Evolutionary conservation across 1,140 invertebrate genomes (phyloP), one percentile per base, ranked within the genome.

Genomic region (Drosophila neocordata): DNA sequence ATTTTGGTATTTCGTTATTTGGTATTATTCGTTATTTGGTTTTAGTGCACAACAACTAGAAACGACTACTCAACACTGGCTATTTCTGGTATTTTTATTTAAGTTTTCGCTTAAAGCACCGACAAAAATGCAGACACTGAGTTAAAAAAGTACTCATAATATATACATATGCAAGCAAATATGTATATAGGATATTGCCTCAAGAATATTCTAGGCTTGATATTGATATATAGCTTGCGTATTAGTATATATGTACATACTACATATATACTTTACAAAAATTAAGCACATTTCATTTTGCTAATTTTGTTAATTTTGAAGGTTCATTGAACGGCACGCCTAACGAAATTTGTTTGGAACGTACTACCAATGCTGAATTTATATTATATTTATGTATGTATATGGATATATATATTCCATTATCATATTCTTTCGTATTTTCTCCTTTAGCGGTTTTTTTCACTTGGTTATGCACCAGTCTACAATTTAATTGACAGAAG

Each of bases 401-500:
- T 53, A 41, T 72, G 64, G n/a, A n/a, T 55, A 57, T 59, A 58
- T 48, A 34, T 69, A 68, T 64, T 68, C 69, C n/a, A 64, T 20
- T 64, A 75, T 34, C 70, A 70, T 27, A 67, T 1, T 38, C 4
- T 4, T 8, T 44, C n/a, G 6, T 20, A 48, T 20, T 11, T 11
- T 8, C 41, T 20, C 18, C 41, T 48, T 48, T 20, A 8, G 41
- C 41, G 48, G n/a, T n/a, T n/a, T 56, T 75, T 78, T 72, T 65
- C 56, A 69, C 67, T 83, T 88, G 76, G 73, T 78, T 84, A 65
- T 82, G 74, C 84, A 82, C 76, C 89, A 91, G 90, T 91, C 90
- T 91, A 91, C 85, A 85, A 82, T 87, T 90, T 91, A 91, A 91
- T 91, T 91, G 90, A 91, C 90, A 91, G 83, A 91, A 90, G 90